Percentiles rank a stretch among this genome's conserved stretches.
Conservation (phyloP, 2,888 invertebrate species). For the Stramonita haemastoma region DNA sequence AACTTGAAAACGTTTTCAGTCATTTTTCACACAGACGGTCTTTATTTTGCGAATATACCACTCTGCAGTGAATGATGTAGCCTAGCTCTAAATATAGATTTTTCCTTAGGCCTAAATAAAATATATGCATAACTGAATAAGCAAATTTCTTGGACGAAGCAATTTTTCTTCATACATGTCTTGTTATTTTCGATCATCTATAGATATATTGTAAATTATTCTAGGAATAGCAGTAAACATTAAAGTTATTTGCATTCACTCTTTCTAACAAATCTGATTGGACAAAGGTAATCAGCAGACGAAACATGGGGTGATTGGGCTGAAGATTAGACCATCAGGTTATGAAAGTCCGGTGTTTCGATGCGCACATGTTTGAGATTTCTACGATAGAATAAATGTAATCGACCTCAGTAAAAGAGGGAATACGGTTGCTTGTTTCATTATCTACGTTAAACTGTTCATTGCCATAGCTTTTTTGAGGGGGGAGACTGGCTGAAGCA, state of each 20-base stretch:
- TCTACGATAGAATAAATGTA: no score
- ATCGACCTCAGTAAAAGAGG: no score
- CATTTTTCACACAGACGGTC: constrained; percentile 30
- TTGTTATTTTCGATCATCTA: not conserved
- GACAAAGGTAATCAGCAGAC: constrained; percentile 47
- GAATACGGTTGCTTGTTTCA: no score
- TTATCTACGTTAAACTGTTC: no score
- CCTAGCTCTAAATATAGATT: constrained; percentile 2
- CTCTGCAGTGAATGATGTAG: constrained; percentile 30
- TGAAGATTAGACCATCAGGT: not conserved
- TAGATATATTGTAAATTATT: no score
- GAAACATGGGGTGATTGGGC: constrained; percentile 43
- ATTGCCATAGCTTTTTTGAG: no score
- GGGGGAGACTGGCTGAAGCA: no score
- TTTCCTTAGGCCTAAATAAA: not conserved
- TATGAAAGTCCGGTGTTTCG: not conserved
- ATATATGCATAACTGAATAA: not conserved
- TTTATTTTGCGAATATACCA: not conserved
- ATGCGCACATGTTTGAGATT: no score
- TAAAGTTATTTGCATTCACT: not conserved
- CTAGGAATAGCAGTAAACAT: not conserved
- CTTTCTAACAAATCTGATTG: constrained; percentile 34
- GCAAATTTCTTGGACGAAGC: no score
- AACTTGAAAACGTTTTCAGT: constrained; percentile 51
- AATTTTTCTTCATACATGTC: no score